Base-by-base conservation (phyloP, 2,888 invertebrate genomes). In the Mesochorus sp. region DNA sequence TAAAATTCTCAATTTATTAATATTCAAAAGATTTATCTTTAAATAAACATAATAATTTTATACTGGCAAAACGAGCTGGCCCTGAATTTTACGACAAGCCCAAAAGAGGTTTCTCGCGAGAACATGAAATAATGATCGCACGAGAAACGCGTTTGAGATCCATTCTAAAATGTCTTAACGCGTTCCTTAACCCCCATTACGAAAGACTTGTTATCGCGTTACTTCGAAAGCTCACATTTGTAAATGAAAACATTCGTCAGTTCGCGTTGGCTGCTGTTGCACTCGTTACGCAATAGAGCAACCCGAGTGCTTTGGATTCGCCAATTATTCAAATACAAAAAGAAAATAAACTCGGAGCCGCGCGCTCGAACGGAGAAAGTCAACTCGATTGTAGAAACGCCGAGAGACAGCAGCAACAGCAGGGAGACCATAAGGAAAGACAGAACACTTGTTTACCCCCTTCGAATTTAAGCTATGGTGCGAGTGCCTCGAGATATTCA, bases 361-460 rank as follows among this genome's bases (percentile, higher is more conserved):
- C n/a, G n/a, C n/a, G n/a, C 37, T 70, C 75, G 74, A 70, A 61
- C 39, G 74, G 70, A 75, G 78, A 78, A 78, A 78, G 78, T 78
- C 37, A 24, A 57, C 12, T 59, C 64, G 78, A 66, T 78, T 37
- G 64, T 78, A 70, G 64, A 78, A 70, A 74, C 64, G 31, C 70
- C 64, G 70, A 74, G 62, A 74, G 42, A 66, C 42, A 64, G 12
- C 44, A 53, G 64, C 21, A n/a, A n/a, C n/a, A n/a, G n/a, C n/a
- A n/a, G 55, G 24, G 73, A 17, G 47, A 24, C 2, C n/a, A 8
- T 5, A 21, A n/a, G 26, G 71, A 31, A 42, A 42, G 24, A 55
- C 4, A 55, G 10, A 5, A 44, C 24, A 74, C 64, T 70, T 42
- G 64, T 51, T 72, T 34, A 44, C 6, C 8, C 12, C 51, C 24